Evolutionary conservation across 2,797 vertebrate genomes (phyloP), one percentile per base, ranked within the genome.

Genomic region (Phataginus tetradactyla): DNA sequence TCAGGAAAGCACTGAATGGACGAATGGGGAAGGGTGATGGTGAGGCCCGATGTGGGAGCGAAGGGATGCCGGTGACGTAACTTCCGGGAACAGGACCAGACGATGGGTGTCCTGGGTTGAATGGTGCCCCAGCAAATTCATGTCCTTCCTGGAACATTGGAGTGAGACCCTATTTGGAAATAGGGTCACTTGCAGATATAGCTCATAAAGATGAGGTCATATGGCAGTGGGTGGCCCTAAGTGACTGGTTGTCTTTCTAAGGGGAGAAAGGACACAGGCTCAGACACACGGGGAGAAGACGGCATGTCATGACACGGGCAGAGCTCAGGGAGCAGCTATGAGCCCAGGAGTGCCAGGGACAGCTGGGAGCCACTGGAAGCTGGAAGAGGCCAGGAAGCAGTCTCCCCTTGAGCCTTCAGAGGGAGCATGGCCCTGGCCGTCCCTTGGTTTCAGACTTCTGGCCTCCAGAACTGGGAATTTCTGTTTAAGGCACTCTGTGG

Each of bases 221-320:
- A 4, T 1, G 27, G 20, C 23, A 34, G 34, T 3, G 0, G 25
- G 39, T 3, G 29, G 51, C 37, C 25, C 57, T 9, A 0, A 1
- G 0, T 8, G 39, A 25, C 27, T 15, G 74, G 25, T 12, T 18
- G 34, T 17, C 53, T 29, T 15, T n/a, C 5, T 3, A 37, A 57
- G 20, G n/a, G 17, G 15, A 75, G 63, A 49, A 61, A 72, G 64
- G 12, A 51, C 55, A 21, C 6, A 12, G 64, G n/a, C 9, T 42
- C 15, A 18, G 78, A 77, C 42, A 49, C 17, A 1, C 23, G 42
- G 45, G 53, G 34, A 55, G 74, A 32, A 61, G 49, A 21, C 5
- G 11, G 29, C 25, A 0, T 0, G 8, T 4, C n/a, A 42, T n/a
- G 21, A 39, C 29, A n/a, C 45, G n/a, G n/a, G 27, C 21, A 12